Base-by-base conservation (phyloP, 1,140 invertebrate genomes). In the Cotesia vestalis region DNA sequence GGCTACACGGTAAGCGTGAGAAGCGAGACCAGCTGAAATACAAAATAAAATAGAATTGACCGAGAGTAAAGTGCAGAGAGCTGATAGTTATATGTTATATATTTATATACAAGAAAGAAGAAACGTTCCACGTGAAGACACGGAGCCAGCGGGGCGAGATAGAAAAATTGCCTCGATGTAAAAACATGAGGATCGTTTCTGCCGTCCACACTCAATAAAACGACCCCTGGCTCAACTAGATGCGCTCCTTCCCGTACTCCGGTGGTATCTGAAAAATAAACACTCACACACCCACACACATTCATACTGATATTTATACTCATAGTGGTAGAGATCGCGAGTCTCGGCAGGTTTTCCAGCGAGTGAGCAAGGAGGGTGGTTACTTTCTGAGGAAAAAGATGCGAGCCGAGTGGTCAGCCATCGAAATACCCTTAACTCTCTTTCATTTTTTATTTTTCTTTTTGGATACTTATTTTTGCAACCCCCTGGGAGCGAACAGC, bases 81-180 rank as follows among this genome's bases (percentile, higher is more conserved):
- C 6, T 46, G 40, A 52, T 40, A 35, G 12, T 40, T 46, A 64
- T 52, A 38, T 27, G 27, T 27, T 27, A 27, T 27, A 27, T 27
- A 27, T 27, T 27, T 27, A 27, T 53, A 70, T 12, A 17, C 9
- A 51, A 8, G 53, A 53, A 12, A 51, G 51, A 40, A 35, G 11
- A 55, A 53, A 51, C 6, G 51, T 64, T 52, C 14, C 35, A 66
- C 40, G 20, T 67, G 66, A 67, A 72, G 55, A 66, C 46, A 59
- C 34, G 52, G 40, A 77, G 75, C 79, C 81, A 86, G 82, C 83
- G 81, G 79, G 81, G 83, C 84, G 82, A 81, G 78, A 86, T 85
- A 81, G 84, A 85, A 85, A 86, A 87, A 86, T 86, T 86, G 85
- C 84, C 82, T 84, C 82, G 81, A 87, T 87, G 85, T 86, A 87